These are phyloP conservation scores for Odontesthes bonariensis DNA, from an alignment of 2,113 vertebrate species.

Conservation along the genomic window DNA sequence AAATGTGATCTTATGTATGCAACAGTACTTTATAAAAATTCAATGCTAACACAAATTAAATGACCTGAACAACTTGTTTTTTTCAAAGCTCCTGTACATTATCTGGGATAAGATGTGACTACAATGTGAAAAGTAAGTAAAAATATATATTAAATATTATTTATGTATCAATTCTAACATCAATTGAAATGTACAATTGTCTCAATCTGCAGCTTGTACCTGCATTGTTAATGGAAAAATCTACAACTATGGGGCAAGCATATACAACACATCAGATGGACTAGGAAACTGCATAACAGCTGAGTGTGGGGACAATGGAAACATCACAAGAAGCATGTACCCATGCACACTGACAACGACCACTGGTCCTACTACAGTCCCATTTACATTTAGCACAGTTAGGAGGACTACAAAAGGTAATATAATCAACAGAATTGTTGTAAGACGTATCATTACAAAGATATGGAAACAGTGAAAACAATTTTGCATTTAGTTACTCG, in stretches of 20 bases:
- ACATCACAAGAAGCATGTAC: conserved; percentile 66
- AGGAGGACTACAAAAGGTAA: conserved; percentile 16
- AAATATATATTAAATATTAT: background rate
- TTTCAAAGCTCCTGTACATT: conserved; percentile 76
- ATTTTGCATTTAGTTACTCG: too few relatives aligned
- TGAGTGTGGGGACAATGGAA: conserved; percentile 83
- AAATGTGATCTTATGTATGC: background rate
- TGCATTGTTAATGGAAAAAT: conserved; percentile 83
- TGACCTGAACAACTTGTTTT: conserved; percentile 5
- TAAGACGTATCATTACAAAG: too few relatives aligned
- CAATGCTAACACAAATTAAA: background rate
- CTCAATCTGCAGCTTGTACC: conserved; percentile 80
- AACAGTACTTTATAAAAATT: background rate
- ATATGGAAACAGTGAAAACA: too few relatives aligned
- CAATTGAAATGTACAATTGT: background rate
- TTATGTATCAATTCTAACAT: too few relatives aligned
- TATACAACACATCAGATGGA: conserved; percentile 91
- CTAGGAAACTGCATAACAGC: conserved; percentile 87
- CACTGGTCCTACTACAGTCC: conserved; percentile 37
- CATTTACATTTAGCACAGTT: conserved; percentile 50
- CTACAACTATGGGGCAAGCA: conserved; percentile 78
- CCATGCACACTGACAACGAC: conserved; percentile 61
- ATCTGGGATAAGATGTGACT: conserved; percentile 64
- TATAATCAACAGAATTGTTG: background rate
- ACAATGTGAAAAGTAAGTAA: conserved; percentile 70